Percentiles rank a stretch among this genome's conserved stretches.
Conservation (phyloP, 2,797 vertebrate species). For the Macrochelys suwanniensis region DNA sequence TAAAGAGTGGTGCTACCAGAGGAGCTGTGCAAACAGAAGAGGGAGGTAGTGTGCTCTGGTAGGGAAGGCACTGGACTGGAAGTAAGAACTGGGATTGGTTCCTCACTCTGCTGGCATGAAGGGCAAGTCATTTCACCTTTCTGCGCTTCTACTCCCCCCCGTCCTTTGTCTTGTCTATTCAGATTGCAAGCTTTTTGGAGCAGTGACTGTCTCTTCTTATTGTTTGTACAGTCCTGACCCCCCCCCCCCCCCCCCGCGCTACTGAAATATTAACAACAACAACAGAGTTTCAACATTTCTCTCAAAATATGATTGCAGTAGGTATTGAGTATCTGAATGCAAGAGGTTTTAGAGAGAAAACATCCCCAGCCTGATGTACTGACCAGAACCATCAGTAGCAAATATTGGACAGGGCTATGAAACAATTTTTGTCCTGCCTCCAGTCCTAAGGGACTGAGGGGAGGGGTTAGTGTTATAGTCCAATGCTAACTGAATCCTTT, state of each 20-base stretch:
- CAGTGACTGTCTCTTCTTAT: not conserved
- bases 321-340: not conserved
- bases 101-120: not conserved
- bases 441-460: not conserved
- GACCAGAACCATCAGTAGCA: not conserved
- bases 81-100: not conserved
- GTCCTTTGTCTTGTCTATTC: not conserved
- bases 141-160: not conserved
- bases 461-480: not conserved
- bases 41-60: not conserved
- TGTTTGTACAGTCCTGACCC: not conserved
- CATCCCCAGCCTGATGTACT: not conserved
- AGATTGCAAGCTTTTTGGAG: not conserved
- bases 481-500: not conserved
- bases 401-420: not conserved
- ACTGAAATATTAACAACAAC: not conserved
- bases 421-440: not conserved
- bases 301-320: not conserved
- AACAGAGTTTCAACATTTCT: not conserved
- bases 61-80: too few relatives aligned
- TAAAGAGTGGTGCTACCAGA: not conserved
- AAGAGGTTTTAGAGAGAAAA: not conserved
- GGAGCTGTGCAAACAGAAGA: not conserved
- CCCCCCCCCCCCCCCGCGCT: not conserved
- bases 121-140: not conserved